Percentiles rank a stretch among this genome's conserved stretches.
Conservation (phyloP, 2,797 vertebrate species). For the Schizopygopsis malacanthus region DNA sequence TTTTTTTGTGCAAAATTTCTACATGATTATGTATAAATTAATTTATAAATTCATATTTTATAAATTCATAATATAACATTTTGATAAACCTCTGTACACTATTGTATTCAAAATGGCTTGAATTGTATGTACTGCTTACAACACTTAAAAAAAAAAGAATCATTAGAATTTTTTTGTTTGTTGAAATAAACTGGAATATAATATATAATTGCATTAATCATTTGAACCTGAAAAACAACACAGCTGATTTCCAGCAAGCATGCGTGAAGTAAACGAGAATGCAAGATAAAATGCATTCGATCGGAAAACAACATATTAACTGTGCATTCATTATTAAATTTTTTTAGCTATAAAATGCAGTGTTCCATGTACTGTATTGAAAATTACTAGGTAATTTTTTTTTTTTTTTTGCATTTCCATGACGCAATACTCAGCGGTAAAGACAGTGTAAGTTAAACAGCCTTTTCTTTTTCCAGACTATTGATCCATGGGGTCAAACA, state of each 20-base stretch:
- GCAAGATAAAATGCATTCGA: neutral
- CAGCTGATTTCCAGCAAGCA: neutral
- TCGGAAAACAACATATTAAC: slow-evolving; percentile 8
- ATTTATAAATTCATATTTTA: too few relatives aligned
- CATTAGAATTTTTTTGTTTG: too few relatives aligned
- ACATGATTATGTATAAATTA: neutral
- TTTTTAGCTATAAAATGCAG: neutral
- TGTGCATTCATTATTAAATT: neutral
- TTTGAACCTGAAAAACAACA: slow-evolving; percentile 12
- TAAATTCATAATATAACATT: too few relatives aligned
- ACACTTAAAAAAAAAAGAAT: neutral
- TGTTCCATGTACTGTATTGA: neutral
- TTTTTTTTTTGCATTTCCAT: neutral
- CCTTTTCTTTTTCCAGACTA: slow-evolving; percentile 22
- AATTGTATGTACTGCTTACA: neutral
- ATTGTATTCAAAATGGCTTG: neutral
- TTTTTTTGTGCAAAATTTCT: neutral
- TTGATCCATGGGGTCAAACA: slow-evolving; percentile 20
- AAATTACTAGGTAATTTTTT: neutral
- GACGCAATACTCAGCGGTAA: neutral
- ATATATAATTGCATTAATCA: slow-evolving; percentile 20
- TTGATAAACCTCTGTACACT: neutral
- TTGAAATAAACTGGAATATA: neutral
- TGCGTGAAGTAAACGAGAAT: neutral
- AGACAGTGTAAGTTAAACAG: slow-evolving; percentile 5